Evolutionary conservation across 2,113 vertebrate genomes (phyloP), one percentile per base, ranked within the genome.

Genomic region (Tupaia tana): DNA sequence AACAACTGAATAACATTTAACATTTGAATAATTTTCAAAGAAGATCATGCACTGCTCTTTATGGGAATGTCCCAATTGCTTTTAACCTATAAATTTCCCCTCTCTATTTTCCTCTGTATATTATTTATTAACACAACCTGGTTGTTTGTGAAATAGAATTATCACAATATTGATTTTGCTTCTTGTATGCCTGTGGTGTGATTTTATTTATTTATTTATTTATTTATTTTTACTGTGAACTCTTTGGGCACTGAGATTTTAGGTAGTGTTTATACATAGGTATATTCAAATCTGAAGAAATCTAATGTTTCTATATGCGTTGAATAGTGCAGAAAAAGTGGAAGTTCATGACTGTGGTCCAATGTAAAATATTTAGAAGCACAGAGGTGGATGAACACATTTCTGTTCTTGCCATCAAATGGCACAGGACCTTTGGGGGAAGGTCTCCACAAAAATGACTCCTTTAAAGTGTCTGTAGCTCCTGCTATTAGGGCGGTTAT

Each of bases 291-390:
- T 87, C 75, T 71, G 20, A 86, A 81, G 59, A 59, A 86, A 81
- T 81, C 64, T 80, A 63, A 58, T 86, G 52, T 86, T 86, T 91
- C 66, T 63, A 7, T 56, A 52, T 83, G 74, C 31, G 61, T 59
- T 90, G 11, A 59, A 24, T 15, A 15, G 2, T 86, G 24, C 74
- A 31, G 34, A 79, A 90, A 79, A 70, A 16, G 58, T 56, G 2
- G 7, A 64, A 58, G 14, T 79, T 86, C 43, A 24, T 63, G 7
- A 74, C 59, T 91, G 2, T 80, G 66, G 58, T 3, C 74, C 67
- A 86, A 61, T 64, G 24, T 84, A 85, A 83, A 94, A 80, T 24
- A 81, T 80, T 64, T 80, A 59, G 74, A 91, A 90, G 58, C 34
- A 71, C 80, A 84, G 16, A 71, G 16, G 31, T 58, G 58, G 66